Evolutionary conservation across 2,797 vertebrate genomes (phyloP), one percentile per base, ranked within the genome.

Genomic region (Xiphophorus birchmanni): DNA sequence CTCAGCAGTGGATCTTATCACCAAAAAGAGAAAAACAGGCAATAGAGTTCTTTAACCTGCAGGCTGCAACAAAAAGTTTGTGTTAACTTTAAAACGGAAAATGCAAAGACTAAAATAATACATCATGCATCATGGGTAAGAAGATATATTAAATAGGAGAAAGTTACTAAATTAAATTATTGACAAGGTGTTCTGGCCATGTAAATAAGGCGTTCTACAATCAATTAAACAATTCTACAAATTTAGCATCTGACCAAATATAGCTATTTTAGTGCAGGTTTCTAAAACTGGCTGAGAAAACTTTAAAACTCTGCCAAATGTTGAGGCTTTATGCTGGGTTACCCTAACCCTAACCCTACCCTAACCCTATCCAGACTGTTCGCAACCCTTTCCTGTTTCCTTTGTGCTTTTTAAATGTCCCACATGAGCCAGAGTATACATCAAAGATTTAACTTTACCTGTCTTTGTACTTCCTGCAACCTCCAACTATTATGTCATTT

Each of bases 31-130:
- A 29, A 60, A 75, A 78, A 63, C 13, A 29, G 9, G 40, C 69
- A 29, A 26, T 63, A 72, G 60, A 48, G 37, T 6, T 4, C 58
- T 35, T 44, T 23, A 44, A 78, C 32, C 17, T 58, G 32, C 73
- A 74, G 69, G 54, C 75, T 79, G n/a, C 71, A 74, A 21, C 67
- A 71, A 4, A 69, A 71, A 3, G 50, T 52, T 45, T 48, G 56
- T 58, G 67, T 71, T 71, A 71, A 73, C 18, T 37, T 40, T 48
- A 11, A 9, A 73, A 75, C 12, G 32, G 3, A 60, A 72, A 32
- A 26, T 50, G 11, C 42, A 75, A 69, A 0, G 37, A 56, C 17
- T 10, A 40, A 45, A 72, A 45, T n/a, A 45, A 15, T 8, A 29
- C 2, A 45, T 15, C 40, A 29, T 15, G 2, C 23, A 17, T 72